These are phyloP conservation scores for Rousettus madagascariensis DNA, from an alignment of 2,797 vertebrate species.

Conservation along the genomic window DNA sequence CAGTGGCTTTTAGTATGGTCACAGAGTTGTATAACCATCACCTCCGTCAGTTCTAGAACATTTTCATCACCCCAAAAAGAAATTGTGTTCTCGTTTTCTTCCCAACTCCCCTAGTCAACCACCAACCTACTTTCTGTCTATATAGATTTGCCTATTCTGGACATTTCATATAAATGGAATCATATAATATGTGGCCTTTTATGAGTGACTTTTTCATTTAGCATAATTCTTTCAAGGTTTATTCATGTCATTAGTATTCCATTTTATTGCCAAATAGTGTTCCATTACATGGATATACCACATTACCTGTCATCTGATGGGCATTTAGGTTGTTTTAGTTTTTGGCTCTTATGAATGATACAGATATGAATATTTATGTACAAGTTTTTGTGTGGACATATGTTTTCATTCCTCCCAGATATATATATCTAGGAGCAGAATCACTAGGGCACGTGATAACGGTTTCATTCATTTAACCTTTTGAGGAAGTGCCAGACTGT, in stretches of 20 bases:
- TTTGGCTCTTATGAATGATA: too few species aligned
- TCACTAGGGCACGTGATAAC: not conserved
- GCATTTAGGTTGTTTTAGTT: too few species aligned
- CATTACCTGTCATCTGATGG: too few species aligned
- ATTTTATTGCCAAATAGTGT: not conserved
- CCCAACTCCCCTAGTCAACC: not conserved
- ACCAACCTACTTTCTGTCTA: not conserved
- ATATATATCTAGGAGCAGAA: not conserved
- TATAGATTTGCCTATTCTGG: not conserved
- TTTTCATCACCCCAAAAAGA: not conserved
- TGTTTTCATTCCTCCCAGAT: too few species aligned
- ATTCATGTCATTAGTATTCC: not conserved
- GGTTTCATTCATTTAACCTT: not conserved
- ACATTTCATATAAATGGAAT: too few species aligned
- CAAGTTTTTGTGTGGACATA: too few species aligned
- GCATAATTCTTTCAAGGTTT: not conserved
- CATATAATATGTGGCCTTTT: too few species aligned
- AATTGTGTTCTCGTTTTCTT: not conserved
- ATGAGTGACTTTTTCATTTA: too few species aligned
- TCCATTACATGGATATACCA: not conserved
- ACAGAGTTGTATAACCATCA: not conserved
- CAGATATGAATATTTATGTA: too few species aligned
- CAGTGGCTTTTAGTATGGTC: not conserved
- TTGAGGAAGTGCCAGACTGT: not conserved
- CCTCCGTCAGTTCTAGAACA: not conserved